Conservation (phyloP, 2,888 invertebrate genomes). For the Charanyca ferruginea region DNA sequence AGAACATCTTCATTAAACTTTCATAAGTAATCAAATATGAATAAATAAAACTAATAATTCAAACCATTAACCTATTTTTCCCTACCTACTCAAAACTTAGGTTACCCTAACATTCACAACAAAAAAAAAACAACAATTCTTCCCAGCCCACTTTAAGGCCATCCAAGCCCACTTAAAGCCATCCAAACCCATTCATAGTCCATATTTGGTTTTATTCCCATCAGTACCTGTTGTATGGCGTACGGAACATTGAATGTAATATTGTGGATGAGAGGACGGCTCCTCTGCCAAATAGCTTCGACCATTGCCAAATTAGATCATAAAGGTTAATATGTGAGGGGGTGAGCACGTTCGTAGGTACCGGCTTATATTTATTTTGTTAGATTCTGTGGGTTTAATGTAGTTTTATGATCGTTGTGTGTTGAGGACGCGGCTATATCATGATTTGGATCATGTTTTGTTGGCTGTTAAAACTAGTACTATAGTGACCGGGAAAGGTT, state of each 20-base stretch:
- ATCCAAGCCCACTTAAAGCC: slow-evolving; percentile 49
- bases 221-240: slow-evolving; percentile 78
- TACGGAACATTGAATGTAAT: slow-evolving; percentile 73
- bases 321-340: slow-evolving; percentile 85
- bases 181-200: slow-evolving; percentile 56
- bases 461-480: slow-evolving; percentile 8
- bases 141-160: slow-evolving; percentile 49
- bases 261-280: slow-evolving; percentile 63
- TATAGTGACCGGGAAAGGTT: too few relatives aligned
- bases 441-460: slow-evolving; percentile 2
- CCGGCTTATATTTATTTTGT: slow-evolving; percentile 63
- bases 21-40: too few relatives aligned
- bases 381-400: slow-evolving; percentile 55
- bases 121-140: not conserved
- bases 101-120: not conserved
- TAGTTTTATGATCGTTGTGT: slow-evolving; percentile 48
- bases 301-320: slow-evolving; percentile 85
- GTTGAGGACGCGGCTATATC: not conserved
- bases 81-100: not conserved
- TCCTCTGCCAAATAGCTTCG: slow-evolving; percentile 81
- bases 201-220: slow-evolving; percentile 60
- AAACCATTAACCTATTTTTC: too few relatives aligned
- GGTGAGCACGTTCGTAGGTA: slow-evolving; percentile 60
- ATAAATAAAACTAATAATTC: too few relatives aligned
- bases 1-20: too few relatives aligned